A percentile compares a stretch with the other conserved stretches of the same genome.
Evolutionary conservation across 2,888 invertebrate genomes (phyloP).

Genomic region (Pilophorus perplexus): DNA sequence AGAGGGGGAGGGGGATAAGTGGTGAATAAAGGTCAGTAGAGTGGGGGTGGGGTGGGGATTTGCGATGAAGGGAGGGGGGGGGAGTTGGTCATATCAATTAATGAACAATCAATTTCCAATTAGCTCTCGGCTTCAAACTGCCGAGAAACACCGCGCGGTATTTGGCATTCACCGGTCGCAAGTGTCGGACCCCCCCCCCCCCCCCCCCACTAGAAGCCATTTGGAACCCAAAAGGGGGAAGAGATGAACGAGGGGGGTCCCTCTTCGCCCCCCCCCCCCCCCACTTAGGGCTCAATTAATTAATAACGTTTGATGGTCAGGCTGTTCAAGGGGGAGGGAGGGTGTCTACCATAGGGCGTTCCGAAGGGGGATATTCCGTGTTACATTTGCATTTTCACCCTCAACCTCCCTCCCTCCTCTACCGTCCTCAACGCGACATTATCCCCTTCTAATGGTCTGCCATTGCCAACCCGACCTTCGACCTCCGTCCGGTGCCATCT

Average conservation of each 20-base stretch:
- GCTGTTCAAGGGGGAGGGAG: not conserved
- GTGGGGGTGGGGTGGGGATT: not conserved
- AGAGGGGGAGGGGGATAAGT: too few species aligned
- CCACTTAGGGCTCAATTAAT: constrained; percentile 19
- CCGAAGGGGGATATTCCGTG: not conserved
- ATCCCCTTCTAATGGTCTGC: not conserved
- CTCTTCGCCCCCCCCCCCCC: not conserved
- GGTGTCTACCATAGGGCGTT: too few species aligned
- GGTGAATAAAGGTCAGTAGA: too few species aligned
- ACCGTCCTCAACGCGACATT: not conserved
- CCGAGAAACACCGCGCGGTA: constrained; percentile 16
- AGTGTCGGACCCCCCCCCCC: constrained; percentile 7
- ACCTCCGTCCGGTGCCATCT: constrained; percentile 29
- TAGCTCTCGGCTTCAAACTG: constrained; percentile 33
- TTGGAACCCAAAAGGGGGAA: not conserved
- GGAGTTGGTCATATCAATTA: constrained; percentile 17
- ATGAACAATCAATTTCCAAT: constrained; percentile 41
- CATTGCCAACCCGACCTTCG: not conserved
- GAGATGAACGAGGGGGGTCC: not conserved
- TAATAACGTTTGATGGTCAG: constrained; percentile 36
- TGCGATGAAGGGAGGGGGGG: not conserved
- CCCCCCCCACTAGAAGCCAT: not conserved
- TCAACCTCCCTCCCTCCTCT: not conserved
- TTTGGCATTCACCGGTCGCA: constrained; percentile 36
- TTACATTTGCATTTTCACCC: constrained; percentile 31